Evolutionary conservation across 2,888 invertebrate species (phyloP).

Genomic region (Xylophagus ater): DNA sequence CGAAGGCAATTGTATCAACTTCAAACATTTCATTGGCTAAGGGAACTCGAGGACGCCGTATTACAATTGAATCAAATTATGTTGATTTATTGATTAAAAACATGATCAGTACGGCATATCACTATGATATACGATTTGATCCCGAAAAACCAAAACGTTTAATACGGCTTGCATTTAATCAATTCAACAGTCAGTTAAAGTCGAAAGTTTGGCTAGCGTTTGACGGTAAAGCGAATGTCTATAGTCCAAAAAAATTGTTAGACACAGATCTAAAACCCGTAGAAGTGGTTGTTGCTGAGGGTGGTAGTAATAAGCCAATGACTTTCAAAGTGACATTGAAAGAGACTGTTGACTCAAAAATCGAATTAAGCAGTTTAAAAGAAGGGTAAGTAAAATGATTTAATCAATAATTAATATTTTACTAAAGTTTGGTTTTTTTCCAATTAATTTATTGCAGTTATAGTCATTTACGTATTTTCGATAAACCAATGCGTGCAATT

Average conservation of each 20-base stretch:
- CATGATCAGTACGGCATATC: constrained; percentile 44
- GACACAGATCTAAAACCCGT: not conserved
- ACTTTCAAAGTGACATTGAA: constrained; percentile 27
- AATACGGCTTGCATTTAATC: constrained; percentile 42
- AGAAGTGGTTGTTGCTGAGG: constrained; percentile 19
- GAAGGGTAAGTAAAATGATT: not conserved
- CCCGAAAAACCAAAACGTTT: constrained; percentile 61
- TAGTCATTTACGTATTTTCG: constrained; percentile 26
- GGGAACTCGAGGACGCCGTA: constrained; percentile 35
- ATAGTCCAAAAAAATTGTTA: constrained; percentile 28
- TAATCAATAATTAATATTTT: not conserved
- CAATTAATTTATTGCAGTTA: constrained; percentile 23
- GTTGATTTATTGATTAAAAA: constrained; percentile 44
- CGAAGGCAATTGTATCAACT: no score
- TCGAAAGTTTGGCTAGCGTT: constrained; percentile 49
- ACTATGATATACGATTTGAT: constrained; percentile 70
- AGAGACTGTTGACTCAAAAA: constrained; percentile 22
- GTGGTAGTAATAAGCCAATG: constrained; percentile 1
- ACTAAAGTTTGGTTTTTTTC: not conserved
- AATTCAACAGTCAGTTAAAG: no score
- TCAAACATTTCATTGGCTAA: constrained; percentile 14
- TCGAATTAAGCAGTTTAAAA: constrained; percentile 23
- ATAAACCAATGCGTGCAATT: constrained; percentile 38
- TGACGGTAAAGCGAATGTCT: constrained; percentile 62
- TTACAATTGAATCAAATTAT: constrained; percentile 52